phyloP scores from a whole-genome alignment of 2,888 invertebrate species.

The Brachyopa scutellaris region DNA sequence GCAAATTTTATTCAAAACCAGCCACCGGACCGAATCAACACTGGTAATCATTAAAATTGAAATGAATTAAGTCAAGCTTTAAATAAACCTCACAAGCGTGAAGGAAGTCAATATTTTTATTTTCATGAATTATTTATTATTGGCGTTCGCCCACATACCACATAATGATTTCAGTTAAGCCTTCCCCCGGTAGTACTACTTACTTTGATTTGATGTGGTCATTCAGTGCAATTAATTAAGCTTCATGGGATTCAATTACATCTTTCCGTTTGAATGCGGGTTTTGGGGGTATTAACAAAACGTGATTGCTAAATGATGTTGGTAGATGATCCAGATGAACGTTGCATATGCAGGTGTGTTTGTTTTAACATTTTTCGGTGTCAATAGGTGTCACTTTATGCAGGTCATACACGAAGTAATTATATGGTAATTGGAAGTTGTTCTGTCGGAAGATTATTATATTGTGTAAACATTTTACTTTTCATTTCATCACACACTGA shows the following conservation, averaged over 20 bases:
- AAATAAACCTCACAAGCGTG: background rate
- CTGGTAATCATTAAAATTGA: too few relatives aligned
- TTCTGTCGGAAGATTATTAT: background rate
- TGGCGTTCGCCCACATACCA: background rate
- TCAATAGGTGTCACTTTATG: conserved; percentile 54
- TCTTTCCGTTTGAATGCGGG: conserved; percentile 2
- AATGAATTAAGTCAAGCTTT: background rate
- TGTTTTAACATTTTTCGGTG: background rate
- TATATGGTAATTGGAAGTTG: conserved; percentile 34
- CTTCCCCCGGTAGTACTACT: conserved; percentile 1
- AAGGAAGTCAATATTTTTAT: background rate
- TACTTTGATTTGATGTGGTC: conserved; percentile 43
- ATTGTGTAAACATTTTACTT: conserved; percentile 17
- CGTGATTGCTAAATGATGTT: conserved; percentile 2
- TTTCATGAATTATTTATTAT: background rate
- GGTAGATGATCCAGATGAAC: conserved; percentile 6
- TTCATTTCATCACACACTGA: conserved; percentile 32
- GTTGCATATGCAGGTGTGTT: background rate
- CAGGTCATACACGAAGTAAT: conserved; percentile 60
- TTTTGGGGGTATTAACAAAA: background rate
- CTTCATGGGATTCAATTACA: conserved; percentile 24
- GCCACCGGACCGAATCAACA: too few relatives aligned
- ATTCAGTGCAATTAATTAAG: conserved; percentile 22
- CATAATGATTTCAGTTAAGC: background rate
- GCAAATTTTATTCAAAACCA: background rate